These are phyloP conservation scores for Zosterops hypoxanthus DNA, from an alignment of 2,113 vertebrate genomes.

Conservation along the genomic window DNA sequence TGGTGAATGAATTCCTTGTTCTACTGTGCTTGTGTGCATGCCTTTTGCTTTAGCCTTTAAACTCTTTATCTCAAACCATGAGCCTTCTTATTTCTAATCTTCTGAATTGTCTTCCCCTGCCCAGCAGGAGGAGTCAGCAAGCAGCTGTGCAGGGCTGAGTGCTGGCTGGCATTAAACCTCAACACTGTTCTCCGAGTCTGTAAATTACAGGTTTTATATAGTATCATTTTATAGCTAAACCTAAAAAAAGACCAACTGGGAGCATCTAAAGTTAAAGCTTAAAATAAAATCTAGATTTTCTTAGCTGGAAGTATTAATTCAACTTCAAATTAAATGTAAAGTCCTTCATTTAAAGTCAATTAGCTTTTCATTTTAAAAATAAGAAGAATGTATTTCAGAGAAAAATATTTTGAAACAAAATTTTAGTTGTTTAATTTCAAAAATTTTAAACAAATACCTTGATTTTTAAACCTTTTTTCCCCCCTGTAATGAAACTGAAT, in stretches of 20 bases:
- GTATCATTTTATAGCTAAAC: background rate
- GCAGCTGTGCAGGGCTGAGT: background rate
- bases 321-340: background rate
- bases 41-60: background rate
- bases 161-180: background rate
- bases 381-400: background rate
- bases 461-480: background rate
- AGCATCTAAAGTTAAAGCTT: background rate
- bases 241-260: background rate
- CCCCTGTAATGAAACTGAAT: background rate
- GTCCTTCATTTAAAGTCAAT: background rate
- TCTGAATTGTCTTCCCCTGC: background rate
- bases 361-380: background rate
- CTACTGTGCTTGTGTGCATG: background rate
- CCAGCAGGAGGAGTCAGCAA: background rate
- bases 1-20: background rate
- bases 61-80: background rate
- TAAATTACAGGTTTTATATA: background rate
- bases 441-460: background rate
- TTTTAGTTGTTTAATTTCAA: background rate
- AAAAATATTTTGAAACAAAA: background rate
- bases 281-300: background rate
- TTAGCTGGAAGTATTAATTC: background rate
- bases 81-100: background rate
- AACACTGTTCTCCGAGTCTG: background rate